Evolutionary conservation across 2,797 vertebrate species (phyloP), one percentile per base, ranked within the genome.

Genomic region (Setipinna tenuifilis): DNA sequence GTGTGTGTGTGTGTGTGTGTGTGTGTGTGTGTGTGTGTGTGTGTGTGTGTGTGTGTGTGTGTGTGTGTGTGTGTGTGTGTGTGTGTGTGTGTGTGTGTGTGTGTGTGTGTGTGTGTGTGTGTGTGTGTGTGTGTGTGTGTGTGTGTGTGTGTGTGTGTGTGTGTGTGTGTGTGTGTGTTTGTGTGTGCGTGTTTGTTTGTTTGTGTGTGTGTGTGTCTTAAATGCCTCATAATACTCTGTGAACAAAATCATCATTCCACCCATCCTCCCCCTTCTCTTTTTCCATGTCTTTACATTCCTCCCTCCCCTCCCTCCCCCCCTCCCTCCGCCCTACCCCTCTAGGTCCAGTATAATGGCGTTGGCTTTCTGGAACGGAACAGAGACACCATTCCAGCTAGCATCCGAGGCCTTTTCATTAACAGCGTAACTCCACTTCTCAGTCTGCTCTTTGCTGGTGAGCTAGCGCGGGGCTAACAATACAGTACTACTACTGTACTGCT

Each of bases 301-400:
- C 44, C 54, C 23, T 16, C 28, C 35, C 23, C 28, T 83, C 35
- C 35, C 21, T 25, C 28, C 58, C 21, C 1, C 21, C 6, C 12
- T 71, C 28, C 6, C 12, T 3, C 28, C 19, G 14, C 5, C 61
- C 41, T 23, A 62, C 25, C 11, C 7, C 31, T 23, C 31, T 84
- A 96, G 95, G 95, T 96, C 10, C 92, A 95, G 19, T 96, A 96
- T 1, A 87, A 91, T 19, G 95, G 93, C 3, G 41, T 0, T 0
- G 95, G 95, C 11, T 96, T 96, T 87, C 91, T 96, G 21, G 95
- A 96, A 90, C 96, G 94, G 90, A 96, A 96, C 90, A 91, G 95
- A 83, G 95, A 96, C 90, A 94, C 93, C 1, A 91, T 96, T 71
- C 95, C 95, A 80, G 94, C 92, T 81, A 95, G 1, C 0, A 31